phyloP scores from a whole-genome alignment of 2,797 vertebrate genomes.

The Margarornis squamiger region DNA sequence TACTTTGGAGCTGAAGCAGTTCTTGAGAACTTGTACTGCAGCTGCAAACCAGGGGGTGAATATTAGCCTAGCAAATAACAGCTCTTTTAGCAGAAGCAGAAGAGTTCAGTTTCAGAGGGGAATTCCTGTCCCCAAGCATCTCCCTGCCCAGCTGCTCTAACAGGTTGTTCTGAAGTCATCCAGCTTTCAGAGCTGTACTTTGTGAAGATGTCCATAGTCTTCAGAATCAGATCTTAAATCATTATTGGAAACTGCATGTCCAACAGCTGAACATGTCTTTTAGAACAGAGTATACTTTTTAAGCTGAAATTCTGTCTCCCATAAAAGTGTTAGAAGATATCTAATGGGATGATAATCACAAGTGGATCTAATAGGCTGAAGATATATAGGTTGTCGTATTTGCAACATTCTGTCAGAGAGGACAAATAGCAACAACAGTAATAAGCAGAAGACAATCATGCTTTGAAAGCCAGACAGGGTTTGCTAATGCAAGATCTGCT shows the following conservation, averaged over 20 bases:
- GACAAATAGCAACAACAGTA: background rate
- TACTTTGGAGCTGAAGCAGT: background rate
- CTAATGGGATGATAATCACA: background rate
- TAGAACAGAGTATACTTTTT: background rate
- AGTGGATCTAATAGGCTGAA: background rate
- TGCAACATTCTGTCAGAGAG: background rate
- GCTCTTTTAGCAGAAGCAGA: background rate
- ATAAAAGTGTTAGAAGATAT: background rate
- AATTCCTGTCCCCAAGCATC: background rate
- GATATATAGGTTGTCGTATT: background rate
- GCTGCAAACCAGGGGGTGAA: background rate
- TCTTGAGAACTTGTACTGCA: background rate
- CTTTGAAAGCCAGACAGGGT: background rate
- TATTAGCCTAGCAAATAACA: background rate
- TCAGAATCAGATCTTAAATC: background rate
- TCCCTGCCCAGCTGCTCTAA: background rate
- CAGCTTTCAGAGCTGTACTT: background rate
- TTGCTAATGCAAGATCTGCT: background rate
- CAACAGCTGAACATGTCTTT: background rate
- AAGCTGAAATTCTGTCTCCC: background rate
- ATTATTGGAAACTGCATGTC: background rate
- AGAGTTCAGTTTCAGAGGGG: background rate
- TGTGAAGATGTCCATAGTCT: background rate
- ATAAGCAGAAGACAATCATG: background rate
- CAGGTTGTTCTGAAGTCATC: background rate